phyloP scores from a whole-genome alignment of 2,797 vertebrate genomes.

The Crenuchus spilurus region DNA sequence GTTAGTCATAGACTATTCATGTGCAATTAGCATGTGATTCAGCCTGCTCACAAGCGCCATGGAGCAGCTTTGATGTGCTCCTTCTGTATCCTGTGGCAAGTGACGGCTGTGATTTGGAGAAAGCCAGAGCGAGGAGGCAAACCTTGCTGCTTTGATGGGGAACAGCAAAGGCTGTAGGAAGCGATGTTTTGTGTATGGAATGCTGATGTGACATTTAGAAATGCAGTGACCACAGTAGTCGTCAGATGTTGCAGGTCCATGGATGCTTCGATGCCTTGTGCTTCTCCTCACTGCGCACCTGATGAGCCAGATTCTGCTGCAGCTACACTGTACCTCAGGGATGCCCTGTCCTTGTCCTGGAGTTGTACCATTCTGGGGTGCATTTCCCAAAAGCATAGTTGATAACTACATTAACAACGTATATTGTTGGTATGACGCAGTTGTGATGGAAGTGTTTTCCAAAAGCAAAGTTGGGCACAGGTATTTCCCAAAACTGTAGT shows the following conservation, averaged over 20 bases:
- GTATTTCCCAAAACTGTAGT: too few relatives aligned
- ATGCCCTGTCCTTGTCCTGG: too few relatives aligned
- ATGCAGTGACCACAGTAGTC: not conserved
- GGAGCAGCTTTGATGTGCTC: slow-evolving; percentile 49
- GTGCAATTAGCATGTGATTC: slow-evolving; percentile 68
- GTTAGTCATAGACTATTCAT: slow-evolving; percentile 72
- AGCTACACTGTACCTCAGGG: too few relatives aligned
- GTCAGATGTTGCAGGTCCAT: not conserved
- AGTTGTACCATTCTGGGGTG: too few relatives aligned
- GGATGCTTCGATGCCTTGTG: too few relatives aligned
- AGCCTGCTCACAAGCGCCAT: slow-evolving; percentile 52
- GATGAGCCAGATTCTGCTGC: too few relatives aligned
- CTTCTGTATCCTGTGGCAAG: slow-evolving; percentile 40
- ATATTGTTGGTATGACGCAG: too few relatives aligned
- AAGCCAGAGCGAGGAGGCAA: slow-evolving; percentile 4
- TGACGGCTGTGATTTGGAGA: slow-evolving; percentile 11
- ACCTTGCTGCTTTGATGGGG: not conserved
- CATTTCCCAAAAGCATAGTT: too few relatives aligned
- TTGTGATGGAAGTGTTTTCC: too few relatives aligned
- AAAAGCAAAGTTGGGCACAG: too few relatives aligned
- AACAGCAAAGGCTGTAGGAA: not conserved
- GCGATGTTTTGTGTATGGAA: not conserved
- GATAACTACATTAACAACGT: too few relatives aligned
- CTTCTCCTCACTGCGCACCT: too few relatives aligned
- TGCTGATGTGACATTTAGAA: not conserved